These are phyloP conservation scores for Pionites leucogaster DNA, from an alignment of 2,113 vertebrate genomes.

Conservation along the genomic window DNA sequence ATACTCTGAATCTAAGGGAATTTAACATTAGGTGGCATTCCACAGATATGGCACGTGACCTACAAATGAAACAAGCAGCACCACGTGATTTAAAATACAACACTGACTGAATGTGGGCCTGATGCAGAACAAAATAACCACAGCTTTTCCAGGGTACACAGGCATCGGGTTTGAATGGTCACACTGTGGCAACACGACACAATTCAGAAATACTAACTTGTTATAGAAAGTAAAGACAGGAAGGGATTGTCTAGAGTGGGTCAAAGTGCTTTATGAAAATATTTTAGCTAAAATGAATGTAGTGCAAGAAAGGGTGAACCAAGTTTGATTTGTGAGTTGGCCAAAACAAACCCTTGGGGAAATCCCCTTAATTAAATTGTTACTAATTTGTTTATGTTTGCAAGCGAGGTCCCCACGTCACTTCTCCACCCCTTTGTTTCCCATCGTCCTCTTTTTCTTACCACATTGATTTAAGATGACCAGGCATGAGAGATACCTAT, in stretches of 20 bases:
- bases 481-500: neutral
- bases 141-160: neutral
- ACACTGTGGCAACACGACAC: neutral
- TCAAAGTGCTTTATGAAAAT: neutral
- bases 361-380: neutral
- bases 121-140: neutral
- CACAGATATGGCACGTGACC: neutral
- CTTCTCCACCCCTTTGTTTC: neutral
- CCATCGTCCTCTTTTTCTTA: neutral
- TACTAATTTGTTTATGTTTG: conserved; percentile 3
- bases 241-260: neutral
- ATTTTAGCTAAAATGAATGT: neutral
- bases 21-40: neutral
- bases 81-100: neutral
- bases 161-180: neutral
- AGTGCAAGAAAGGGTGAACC: neutral
- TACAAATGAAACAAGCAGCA: neutral
- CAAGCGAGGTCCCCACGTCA: neutral
- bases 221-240: neutral
- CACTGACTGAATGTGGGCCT: neutral
- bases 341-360: neutral
- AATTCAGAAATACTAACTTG: neutral
- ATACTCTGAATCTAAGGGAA: neutral
- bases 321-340: neutral
- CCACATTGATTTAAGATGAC: neutral